Conservation (phyloP, 2,113 vertebrate genomes). For the Donacobius atricapilla region DNA sequence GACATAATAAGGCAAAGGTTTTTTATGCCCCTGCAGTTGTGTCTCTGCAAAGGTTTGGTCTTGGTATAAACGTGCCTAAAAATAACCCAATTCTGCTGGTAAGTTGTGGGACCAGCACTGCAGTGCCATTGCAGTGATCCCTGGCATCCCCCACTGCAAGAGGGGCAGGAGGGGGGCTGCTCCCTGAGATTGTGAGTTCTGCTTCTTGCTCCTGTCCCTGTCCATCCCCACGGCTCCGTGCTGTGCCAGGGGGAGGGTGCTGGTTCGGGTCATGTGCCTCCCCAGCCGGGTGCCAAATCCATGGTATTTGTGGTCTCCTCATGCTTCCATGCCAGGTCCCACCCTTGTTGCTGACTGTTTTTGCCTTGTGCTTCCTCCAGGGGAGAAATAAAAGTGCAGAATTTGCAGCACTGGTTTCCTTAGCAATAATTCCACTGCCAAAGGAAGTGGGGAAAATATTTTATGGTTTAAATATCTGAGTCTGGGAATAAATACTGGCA, state of each 20-base stretch:
- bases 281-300: rapidly evolving
- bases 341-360: background rate
- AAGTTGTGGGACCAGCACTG: background rate
- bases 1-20: background rate
- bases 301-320: background rate
- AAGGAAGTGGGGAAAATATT: background rate
- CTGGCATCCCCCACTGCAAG: rapidly evolving
- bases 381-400: background rate
- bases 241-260: background rate
- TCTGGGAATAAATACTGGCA: background rate
- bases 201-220: background rate
- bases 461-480: background rate
- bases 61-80: background rate
- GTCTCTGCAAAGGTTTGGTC: background rate
- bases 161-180: background rate
- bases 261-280: background rate
- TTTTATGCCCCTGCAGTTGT: background rate
- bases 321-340: background rate
- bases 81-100: background rate
- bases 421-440: background rate
- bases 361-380: background rate
- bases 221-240: rapidly evolving
- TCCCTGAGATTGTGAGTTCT: background rate
- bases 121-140: background rate
- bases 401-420: background rate